Evolutionary conservation across 2,888 invertebrate genomes (phyloP).

Genomic region (Athetis lepigone): DNA sequence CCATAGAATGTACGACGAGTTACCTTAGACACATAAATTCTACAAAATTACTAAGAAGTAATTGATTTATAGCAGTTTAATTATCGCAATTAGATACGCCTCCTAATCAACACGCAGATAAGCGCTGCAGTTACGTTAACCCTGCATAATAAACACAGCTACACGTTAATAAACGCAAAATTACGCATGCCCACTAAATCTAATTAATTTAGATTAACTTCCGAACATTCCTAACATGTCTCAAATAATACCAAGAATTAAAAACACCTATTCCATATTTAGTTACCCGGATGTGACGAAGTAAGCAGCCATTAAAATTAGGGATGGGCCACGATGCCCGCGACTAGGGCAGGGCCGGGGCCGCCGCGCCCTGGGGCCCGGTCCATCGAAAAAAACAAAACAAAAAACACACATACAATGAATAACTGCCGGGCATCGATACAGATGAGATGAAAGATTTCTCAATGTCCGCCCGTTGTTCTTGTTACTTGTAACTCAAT

Average conservation of each 20-base stretch:
- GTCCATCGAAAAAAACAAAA: slow-evolving; percentile 75
- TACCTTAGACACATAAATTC: slow-evolving; percentile 50
- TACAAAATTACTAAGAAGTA: slow-evolving; percentile 70
- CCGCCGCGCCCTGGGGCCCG: slow-evolving; percentile 80
- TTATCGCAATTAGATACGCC: slow-evolving; percentile 85
- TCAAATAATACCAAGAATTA: slow-evolving; percentile 30
- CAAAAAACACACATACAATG: slow-evolving; percentile 80
- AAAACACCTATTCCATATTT: slow-evolving; percentile 79
- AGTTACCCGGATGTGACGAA: slow-evolving; percentile 85
- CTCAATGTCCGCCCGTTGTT: slow-evolving; percentile 85
- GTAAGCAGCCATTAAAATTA: slow-evolving; percentile 90
- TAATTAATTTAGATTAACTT: slow-evolving; percentile 35
- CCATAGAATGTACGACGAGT: slow-evolving; percentile 40
- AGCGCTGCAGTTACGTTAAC: slow-evolving; percentile 46
- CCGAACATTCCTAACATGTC: slow-evolving; percentile 31
- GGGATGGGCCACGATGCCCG: slow-evolving; percentile 88
- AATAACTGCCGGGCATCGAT: slow-evolving; percentile 83
- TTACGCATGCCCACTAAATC: slow-evolving; percentile 26
- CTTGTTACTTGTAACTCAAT: slow-evolving; percentile 86
- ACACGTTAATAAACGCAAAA: slow-evolving; percentile 31
- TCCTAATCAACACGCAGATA: slow-evolving; percentile 66
- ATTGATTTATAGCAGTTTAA: slow-evolving; percentile 83
- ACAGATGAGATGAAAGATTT: slow-evolving; percentile 88
- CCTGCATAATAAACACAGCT: slow-evolving; percentile 42
- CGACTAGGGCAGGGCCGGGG: slow-evolving; percentile 87